phyloP scores from a whole-genome alignment of 2,797 vertebrate species.

The Spatula clypeata region DNA sequence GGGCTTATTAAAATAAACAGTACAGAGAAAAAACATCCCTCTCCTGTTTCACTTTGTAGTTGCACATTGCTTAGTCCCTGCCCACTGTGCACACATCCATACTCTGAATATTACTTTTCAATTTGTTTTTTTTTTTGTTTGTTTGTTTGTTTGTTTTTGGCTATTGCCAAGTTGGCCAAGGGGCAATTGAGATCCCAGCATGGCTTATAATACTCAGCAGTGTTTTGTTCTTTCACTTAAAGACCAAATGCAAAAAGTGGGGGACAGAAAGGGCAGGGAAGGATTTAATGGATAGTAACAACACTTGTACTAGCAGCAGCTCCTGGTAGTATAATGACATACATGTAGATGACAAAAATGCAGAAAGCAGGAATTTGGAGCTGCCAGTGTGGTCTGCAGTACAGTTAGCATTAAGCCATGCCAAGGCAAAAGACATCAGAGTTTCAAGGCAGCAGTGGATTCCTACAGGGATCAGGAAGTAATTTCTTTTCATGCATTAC shows the following conservation, averaged over 20 bases:
- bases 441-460: background rate
- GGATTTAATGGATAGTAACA: background rate
- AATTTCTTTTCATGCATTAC: conserved; percentile 12
- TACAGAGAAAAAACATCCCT: background rate
- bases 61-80: conserved; percentile 3
- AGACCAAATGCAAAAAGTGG: background rate
- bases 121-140: background rate
- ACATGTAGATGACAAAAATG: background rate
- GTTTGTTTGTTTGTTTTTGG: too few species aligned
- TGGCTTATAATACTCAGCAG: background rate
- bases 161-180: background rate
- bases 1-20: conserved; percentile 25
- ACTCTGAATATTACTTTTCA: background rate
- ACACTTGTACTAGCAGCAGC: background rate
- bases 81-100: background rate
- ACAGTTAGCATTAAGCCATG: background rate
- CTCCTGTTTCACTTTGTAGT: conserved; percentile 12
- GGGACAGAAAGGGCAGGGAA: background rate
- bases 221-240: conserved; percentile 5
- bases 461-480: background rate
- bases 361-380: background rate
- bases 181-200: background rate
- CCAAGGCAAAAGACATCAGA: background rate
- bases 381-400: background rate
- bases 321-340: background rate